Base-by-base conservation (phyloP, 1,140 invertebrate species). In the Samia ricini region DNA sequence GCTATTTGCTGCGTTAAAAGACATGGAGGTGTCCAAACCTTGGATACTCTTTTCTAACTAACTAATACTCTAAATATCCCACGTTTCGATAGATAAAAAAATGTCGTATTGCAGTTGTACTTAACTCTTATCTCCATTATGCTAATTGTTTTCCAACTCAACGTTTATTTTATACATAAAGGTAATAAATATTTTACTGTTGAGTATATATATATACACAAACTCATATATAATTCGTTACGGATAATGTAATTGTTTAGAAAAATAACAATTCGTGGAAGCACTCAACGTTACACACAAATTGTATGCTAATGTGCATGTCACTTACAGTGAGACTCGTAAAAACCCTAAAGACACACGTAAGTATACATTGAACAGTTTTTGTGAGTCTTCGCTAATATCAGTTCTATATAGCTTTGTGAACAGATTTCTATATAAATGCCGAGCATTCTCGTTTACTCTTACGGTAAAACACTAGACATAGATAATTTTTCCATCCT, bases 281-380 rank as follows among this genome's bases (percentile, higher is more conserved):
- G n/a, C 20, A 23, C 5, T 21, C 20, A 24, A 55, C 24, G 52
- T 24, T 55, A 55, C 52, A 55, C 33, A 55, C 52, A 42, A 55
- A 55, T 55, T 55, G 52, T 55, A 55, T 55, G 52, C 52, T 55
- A 55, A 55, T 55, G 52, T 15, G 52, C 20, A 42, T 42, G 33
- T 42, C 33, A 42, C 21, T 22, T 55, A 10, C 8, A 22, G 21
- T 6, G n/a, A 55, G 20, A 55, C 6, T 42, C 21, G 52, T 55
- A 55, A 55, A 55, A 55, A 55, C 52, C 52, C 52, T 5, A 2
- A 55, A 55, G 24, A 55, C 24, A 42, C 12, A 15, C 33, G 0
- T 42, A 42, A 10, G 15, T 42, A 42, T 42, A 15, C n/a, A n/a
- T n/a, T n/a, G n/a, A 42, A 5, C 33, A 42, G 33, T 15, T 5